Percentiles rank a stretch among this genome's conserved stretches.
Conservation (phyloP, 2,888 invertebrate genomes). For the Leptopilina syphax region DNA sequence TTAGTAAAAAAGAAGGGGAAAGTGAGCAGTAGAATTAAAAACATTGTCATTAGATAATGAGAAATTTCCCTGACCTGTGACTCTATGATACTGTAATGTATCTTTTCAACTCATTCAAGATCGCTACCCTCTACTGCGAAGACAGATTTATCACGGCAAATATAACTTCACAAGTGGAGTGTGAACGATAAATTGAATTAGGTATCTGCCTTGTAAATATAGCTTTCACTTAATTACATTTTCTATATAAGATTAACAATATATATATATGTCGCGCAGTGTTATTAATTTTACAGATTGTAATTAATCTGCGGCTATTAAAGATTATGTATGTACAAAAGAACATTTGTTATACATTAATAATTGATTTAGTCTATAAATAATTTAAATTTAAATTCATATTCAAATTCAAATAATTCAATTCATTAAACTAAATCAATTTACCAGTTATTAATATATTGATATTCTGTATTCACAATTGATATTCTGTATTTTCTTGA, state of each 20-base stretch:
- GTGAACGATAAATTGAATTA: slow-evolving; percentile 24
- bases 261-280: background rate
- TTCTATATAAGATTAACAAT: background rate
- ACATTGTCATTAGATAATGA: slow-evolving; percentile 21
- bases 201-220: background rate
- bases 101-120: slow-evolving; percentile 36
- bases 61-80: slow-evolving; percentile 34
- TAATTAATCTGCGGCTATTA: background rate
- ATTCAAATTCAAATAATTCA: too few relatives aligned
- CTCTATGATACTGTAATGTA: slow-evolving; percentile 18
- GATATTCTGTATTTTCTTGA: too few relatives aligned
- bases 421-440: too few relatives aligned
- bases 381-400: too few relatives aligned
- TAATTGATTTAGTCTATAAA: too few relatives aligned
- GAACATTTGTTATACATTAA: too few relatives aligned
- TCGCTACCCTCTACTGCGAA: slow-evolving; percentile 27
- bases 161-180: slow-evolving; percentile 21
- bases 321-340: background rate
- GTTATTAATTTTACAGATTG: background rate
- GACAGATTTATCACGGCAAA: slow-evolving; percentile 17
- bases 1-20: too few relatives aligned
- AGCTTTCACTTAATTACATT: slow-evolving; percentile 19
- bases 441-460: too few relatives aligned
- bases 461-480: too few relatives aligned
- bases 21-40: too few relatives aligned